A percentile compares a stretch with the other conserved stretches of the same genome.
Evolutionary conservation across 2,797 vertebrate genomes (phyloP).

Genomic region (Halcyon leucocephala): DNA sequence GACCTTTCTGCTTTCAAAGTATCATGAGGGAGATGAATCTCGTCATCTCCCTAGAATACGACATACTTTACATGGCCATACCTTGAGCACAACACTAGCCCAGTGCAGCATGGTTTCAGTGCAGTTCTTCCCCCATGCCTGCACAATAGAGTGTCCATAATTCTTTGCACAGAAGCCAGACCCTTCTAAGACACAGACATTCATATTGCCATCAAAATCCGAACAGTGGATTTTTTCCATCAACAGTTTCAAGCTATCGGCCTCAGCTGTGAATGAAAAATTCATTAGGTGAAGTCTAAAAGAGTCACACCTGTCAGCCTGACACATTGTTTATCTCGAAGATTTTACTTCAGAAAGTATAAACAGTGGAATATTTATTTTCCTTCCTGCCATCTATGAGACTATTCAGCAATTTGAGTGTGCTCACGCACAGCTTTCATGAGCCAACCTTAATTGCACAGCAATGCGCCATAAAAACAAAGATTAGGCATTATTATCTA

Average conservation of each 20-base stretch:
- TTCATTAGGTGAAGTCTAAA: constrained; percentile 63
- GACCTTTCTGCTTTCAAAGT: neutral
- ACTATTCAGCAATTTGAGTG: constrained; percentile 68
- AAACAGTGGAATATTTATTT: constrained; percentile 78
- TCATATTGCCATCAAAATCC: constrained; percentile 16
- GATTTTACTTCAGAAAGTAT: constrained; percentile 62
- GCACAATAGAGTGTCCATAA: neutral
- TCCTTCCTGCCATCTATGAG: constrained; percentile 71
- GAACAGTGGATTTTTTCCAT: constrained; percentile 50
- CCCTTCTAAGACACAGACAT: neutral
- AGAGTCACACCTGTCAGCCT: constrained; percentile 75
- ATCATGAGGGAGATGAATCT: neutral
- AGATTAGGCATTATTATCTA: constrained; percentile 77
- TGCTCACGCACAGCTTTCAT: constrained; percentile 57
- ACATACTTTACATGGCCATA: neutral
- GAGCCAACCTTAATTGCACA: constrained; percentile 75
- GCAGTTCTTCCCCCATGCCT: fast-evolving
- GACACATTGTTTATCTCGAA: constrained; percentile 70
- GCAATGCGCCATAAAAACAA: constrained; percentile 72
- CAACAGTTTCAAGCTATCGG: constrained; percentile 63
- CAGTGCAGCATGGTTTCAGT: fast-evolving
- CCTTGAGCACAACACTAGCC: neutral
- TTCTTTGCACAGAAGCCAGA: constrained; percentile 19
- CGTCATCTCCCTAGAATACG: neutral
- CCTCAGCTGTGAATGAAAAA: constrained; percentile 56